phyloP scores from a whole-genome alignment of 2,113 vertebrate species.

The Megalops atlanticus region DNA sequence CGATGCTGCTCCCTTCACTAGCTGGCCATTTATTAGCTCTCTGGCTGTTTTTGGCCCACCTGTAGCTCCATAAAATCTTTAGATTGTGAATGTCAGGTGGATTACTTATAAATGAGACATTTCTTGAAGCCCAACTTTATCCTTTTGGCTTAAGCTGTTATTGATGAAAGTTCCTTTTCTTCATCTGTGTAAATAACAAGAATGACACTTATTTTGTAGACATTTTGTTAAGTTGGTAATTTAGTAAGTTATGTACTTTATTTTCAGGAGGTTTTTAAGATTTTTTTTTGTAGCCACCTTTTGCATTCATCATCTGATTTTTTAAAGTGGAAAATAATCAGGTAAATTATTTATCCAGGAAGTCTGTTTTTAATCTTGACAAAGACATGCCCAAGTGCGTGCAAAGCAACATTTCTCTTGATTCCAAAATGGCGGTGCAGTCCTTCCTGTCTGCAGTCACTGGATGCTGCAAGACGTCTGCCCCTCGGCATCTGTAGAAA shows the following conservation, averaged over 20 bases:
- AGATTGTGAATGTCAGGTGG: background rate
- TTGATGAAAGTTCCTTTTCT: background rate
- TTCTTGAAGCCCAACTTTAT: background rate
- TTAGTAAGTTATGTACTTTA: background rate
- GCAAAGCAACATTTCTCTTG: background rate
- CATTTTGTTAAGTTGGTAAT: background rate
- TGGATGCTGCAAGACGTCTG: background rate
- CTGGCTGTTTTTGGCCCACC: constrained; percentile 27
- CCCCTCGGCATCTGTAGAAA: background rate
- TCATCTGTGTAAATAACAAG: background rate
- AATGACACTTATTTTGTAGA: constrained; percentile 8
- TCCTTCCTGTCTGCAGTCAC: background rate
- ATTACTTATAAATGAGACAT: background rate
- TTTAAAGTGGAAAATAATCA: constrained; percentile 37
- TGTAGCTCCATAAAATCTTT: background rate
- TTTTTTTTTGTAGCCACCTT: constrained; percentile 39
- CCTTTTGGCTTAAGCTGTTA: background rate
- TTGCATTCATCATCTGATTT: constrained; percentile 38
- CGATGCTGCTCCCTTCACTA: background rate
- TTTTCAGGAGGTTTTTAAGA: constrained; percentile 29
- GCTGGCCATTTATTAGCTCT: background rate
- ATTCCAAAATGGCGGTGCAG: background rate
- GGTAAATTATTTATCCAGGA: background rate
- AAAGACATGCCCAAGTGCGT: background rate
- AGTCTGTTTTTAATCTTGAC: constrained; percentile 4